phyloP scores from a whole-genome alignment of 2,888 invertebrate genomes.

The Sepiola atlantica region DNA sequence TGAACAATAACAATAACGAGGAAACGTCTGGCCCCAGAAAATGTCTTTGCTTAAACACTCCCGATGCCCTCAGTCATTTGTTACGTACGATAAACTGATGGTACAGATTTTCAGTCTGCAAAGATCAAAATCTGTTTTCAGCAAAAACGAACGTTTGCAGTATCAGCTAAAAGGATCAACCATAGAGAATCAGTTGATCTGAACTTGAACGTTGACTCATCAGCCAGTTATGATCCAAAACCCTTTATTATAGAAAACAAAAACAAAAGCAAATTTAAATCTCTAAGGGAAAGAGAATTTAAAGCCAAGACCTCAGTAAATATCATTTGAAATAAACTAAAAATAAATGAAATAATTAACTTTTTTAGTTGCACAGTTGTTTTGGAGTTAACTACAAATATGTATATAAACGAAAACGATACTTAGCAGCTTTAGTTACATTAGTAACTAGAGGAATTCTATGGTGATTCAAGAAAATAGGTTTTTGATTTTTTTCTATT shows the following conservation, averaged over 20 bases:
- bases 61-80: background rate
- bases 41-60: background rate
- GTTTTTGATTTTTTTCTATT: too few species aligned
- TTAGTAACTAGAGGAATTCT: too few species aligned
- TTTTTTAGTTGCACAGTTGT: too few species aligned
- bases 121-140: background rate
- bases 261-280: background rate
- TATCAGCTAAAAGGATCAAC: background rate
- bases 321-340: background rate
- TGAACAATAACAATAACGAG: background rate
- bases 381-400: too few species aligned
- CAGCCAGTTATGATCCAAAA: conserved; percentile 6
- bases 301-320: background rate
- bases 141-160: background rate
- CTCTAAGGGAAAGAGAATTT: background rate
- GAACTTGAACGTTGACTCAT: background rate
- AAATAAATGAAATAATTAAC: too few species aligned
- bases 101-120: background rate
- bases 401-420: too few species aligned
- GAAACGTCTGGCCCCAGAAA: background rate
- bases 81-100: background rate
- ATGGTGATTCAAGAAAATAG: too few species aligned
- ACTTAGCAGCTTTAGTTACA: too few species aligned
- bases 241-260: background rate
- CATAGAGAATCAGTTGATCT: background rate